Conservation (phyloP, 2,797 vertebrate species). For the Rousettus madagascariensis region DNA sequence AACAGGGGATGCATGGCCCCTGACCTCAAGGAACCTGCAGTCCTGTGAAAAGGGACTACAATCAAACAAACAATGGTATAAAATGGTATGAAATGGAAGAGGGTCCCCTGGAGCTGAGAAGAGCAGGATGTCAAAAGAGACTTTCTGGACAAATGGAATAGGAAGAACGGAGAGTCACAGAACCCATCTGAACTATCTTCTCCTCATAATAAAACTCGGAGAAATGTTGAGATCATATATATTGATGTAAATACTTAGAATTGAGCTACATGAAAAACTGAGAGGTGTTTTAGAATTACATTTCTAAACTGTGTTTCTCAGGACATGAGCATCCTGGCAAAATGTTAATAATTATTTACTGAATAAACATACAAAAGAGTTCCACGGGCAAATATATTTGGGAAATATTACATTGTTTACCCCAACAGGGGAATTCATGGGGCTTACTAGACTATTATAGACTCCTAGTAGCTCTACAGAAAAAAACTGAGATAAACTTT, state of each 20-base stretch:
- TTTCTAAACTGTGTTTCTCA: background rate
- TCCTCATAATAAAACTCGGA: background rate
- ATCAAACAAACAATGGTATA: background rate
- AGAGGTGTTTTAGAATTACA: background rate
- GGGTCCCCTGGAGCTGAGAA: background rate
- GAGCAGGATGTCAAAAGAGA: background rate
- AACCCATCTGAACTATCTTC: background rate
- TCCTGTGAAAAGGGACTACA: background rate
- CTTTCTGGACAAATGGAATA: background rate
- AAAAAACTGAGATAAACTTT: background rate
- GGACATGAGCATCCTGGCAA: background rate
- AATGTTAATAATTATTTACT: background rate
- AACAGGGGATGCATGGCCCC: background rate
- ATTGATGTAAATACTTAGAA: slow-evolving; percentile 14
- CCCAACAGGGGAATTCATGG: background rate
- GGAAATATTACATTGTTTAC: background rate
- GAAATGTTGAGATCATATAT: background rate
- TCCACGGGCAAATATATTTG: background rate
- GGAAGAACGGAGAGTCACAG: background rate
- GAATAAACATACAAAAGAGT: background rate
- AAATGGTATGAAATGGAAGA: background rate
- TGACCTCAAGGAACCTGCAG: background rate
- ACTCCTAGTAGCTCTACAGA: background rate
- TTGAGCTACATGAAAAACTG: background rate
- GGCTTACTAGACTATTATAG: background rate